These are phyloP conservation scores for Melanocharis versteri DNA, from an alignment of 2,113 vertebrate genomes.

Conservation along the genomic window DNA sequence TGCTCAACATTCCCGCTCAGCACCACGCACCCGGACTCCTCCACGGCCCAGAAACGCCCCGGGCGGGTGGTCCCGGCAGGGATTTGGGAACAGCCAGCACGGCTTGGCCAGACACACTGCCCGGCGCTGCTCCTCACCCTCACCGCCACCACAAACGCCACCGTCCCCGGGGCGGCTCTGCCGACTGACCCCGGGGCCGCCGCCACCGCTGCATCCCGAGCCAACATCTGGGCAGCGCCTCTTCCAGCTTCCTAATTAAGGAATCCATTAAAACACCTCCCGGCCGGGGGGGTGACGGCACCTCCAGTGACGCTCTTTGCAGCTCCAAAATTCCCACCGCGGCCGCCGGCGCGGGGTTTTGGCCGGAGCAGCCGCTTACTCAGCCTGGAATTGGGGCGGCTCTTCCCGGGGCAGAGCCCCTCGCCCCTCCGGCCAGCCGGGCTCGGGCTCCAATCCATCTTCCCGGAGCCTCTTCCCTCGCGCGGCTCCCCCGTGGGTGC, in stretches of 20 bases:
- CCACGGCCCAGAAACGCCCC: accelerated
- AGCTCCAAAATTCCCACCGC: neutral
- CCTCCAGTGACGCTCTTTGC: neutral
- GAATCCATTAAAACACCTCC: neutral
- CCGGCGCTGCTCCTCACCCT: neutral
- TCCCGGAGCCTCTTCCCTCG: neutral
- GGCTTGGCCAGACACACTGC: neutral
- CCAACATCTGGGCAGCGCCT: neutral
- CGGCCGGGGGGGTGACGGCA: too few species aligned
- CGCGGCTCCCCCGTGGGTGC: accelerated
- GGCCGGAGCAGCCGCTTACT: neutral
- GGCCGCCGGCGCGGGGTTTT: neutral
- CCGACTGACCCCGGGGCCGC: neutral
- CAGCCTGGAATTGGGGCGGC: neutral
- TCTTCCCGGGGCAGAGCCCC: neutral
- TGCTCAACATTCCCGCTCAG: accelerated
- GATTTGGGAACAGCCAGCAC: accelerated
- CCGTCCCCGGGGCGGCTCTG: accelerated
- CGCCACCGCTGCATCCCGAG: neutral
- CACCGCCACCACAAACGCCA: accelerated
- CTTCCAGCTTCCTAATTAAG: neutral
- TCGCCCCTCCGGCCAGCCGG: neutral
- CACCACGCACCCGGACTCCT: accelerated
- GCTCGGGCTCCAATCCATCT: accelerated
- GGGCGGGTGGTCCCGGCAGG: neutral